phyloP scores from a whole-genome alignment of 2,797 vertebrate genomes.

The Esox lucius region DNA sequence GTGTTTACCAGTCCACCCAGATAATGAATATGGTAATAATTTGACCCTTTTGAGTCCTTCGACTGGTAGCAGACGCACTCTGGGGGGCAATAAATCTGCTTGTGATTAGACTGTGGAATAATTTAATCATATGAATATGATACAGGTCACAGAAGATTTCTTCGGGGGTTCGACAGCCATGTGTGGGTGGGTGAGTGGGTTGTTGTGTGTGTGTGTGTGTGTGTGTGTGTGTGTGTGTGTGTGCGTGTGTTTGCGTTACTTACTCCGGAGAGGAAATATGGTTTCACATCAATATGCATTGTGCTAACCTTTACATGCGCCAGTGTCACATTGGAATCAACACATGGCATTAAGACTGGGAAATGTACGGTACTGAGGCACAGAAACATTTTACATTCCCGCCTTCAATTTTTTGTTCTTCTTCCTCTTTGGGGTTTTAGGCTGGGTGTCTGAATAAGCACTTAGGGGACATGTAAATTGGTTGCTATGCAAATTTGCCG shows the following conservation, averaged over 20 bases:
- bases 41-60: constrained; percentile 14
- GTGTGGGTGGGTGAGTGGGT: background rate
- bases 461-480: too few relatives aligned
- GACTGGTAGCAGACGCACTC: constrained; percentile 4
- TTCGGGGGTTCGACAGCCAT: background rate
- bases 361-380: background rate
- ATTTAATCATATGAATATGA: constrained; percentile 9
- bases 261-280: background rate
- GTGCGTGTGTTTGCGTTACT: background rate
- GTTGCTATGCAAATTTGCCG: too few relatives aligned
- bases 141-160: background rate
- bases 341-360: background rate
- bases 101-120: constrained; percentile 12
- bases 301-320: background rate
- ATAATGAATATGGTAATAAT: constrained; percentile 9
- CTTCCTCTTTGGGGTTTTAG: too few relatives aligned
- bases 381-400: too few relatives aligned
- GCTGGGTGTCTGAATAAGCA: too few relatives aligned
- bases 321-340: background rate
- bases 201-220: background rate
- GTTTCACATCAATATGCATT: background rate
- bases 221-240: background rate
- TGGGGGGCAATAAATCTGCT: constrained; percentile 20
- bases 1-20: background rate
- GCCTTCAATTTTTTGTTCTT: too few relatives aligned